phyloP scores from a whole-genome alignment of 2,113 vertebrate genomes.

The Perca fluviatilis region DNA sequence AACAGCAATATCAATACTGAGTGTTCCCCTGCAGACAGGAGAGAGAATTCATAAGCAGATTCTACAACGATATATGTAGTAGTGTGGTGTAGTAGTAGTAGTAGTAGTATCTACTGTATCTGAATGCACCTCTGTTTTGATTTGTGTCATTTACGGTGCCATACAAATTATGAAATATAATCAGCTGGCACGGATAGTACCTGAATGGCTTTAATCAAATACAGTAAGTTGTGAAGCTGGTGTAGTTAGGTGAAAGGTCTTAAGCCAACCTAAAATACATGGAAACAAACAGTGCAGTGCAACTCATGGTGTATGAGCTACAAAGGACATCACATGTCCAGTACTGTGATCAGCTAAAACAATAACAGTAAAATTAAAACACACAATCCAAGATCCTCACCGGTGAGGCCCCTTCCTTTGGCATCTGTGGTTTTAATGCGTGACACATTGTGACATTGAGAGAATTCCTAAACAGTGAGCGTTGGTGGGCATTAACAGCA shows the following conservation, averaged over 20 bases:
- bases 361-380: conserved; percentile 23
- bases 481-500: conserved; percentile 57
- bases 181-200: conserved; percentile 39
- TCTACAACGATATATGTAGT: conserved; percentile 12
- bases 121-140: conserved; percentile 50
- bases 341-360: conserved; percentile 38
- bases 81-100: conserved; percentile 9
- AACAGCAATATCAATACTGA: conserved; percentile 72
- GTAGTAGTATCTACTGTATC: neutral
- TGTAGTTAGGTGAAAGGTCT: conserved; percentile 33
- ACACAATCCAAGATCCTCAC: conserved; percentile 47
- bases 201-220: conserved; percentile 62
- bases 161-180: conserved; percentile 17
- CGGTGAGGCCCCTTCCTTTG: conserved; percentile 73
- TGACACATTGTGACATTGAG: conserved; percentile 20
- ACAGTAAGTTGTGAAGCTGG: conserved; percentile 49
- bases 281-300: conserved; percentile 34
- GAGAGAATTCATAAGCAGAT: conserved; percentile 19
- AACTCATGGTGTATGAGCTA: conserved; percentile 10
- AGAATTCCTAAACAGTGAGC: conserved; percentile 50
- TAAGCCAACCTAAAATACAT: conserved; percentile 13
- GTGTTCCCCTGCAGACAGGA: conserved; percentile 33
- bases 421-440: conserved; percentile 56
- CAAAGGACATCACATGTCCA: neutral
- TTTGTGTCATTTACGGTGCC: conserved; percentile 41